Evolutionary conservation across 2,888 invertebrate species (phyloP), one percentile per base, ranked within the genome.

Genomic region (Mystacides longicornis): DNA sequence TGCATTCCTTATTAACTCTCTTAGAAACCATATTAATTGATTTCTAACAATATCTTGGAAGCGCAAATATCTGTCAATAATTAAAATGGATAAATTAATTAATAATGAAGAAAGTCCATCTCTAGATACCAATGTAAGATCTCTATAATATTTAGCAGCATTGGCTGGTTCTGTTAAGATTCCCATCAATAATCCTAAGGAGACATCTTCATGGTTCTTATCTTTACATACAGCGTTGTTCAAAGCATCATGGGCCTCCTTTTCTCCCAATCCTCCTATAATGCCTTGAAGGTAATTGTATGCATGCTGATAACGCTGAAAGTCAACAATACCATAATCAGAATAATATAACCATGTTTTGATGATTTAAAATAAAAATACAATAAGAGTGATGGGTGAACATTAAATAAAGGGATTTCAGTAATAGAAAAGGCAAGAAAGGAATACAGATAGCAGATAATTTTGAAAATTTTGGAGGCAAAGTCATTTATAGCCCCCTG

Each of bases 201-300:
- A 93, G 58, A 95, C 87, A 67, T 97, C 96, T 71, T 97, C 96
- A 76, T 95, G 93, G 66, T 87, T 89, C 65, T 81, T 82, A 62
- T 89, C 89, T 72, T 93, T 92, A 68, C 90, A 86, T 62, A 93
- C 89, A 60, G 92, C 87, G 71, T 87, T 90, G 68, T 91, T 93
- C 51, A 96, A 80, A 23, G 88, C 87, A 71, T 96, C 95, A 70
- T 95, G 94, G 65, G 90, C 86, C 75, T 96, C 95, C 68, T 94
- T 90, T 67, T 96, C 96, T 65, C 91, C 93, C 65, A 92, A 81
- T 63, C 92, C 93, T 62, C 82, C 80, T 57, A 86, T 86, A 65
- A 93, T 77, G 64, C 81, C 83, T 72, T 88, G 88, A 62, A 94
- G 80, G 67, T 82, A 82, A 66, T 78, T 79, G 73, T 87, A 89